Evolutionary conservation across 2,113 vertebrate genomes (phyloP), one percentile per base, ranked within the genome.

Genomic region (Lophotis ruficrista): DNA sequence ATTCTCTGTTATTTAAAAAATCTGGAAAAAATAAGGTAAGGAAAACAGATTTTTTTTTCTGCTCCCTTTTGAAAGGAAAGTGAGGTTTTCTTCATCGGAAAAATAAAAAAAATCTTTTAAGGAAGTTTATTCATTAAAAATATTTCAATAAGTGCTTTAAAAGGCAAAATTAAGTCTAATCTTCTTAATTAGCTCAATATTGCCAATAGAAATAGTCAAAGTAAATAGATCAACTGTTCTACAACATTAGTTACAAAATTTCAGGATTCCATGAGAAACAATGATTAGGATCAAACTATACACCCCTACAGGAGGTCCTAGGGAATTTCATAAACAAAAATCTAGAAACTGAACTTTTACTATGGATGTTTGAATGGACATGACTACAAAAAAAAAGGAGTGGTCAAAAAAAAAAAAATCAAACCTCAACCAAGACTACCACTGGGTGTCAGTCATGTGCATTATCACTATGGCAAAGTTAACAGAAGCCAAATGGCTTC

Each of bases 101-200:
- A 87, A 54, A n/a, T 48, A 4, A 18, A 60, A 35, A 73, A 47
- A 22, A 33, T n/a, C 2, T 66, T 81, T 68, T 50, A 35, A 61
- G 23, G 12, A 77, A 28, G 5, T 15, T 51, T 56, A 15, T 45
- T 64, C 2, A 28, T 51, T 27, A 57, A 30, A 51, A 62, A 48
- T 62, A 80, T 51, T 81, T 51, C 27, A 51, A 5, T 43, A 62
- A 87, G 9, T 71, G 15, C 6, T 71, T 89, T 78, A 82, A 66
- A 73, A 35, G 30, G 12, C 51, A 88, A 70, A 69, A 90, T 68
- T 79, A 75, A 83, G 33, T 72, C 73, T 96, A 73, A 95, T 94
- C 82, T 95, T 96, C 89, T 97, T 79, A 90, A 73, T 94, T 91
- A n/a, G 93, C 33, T 76, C 78, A 96, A 62, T 81, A 83, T 80